A percentile compares a stretch with the other conserved stretches of the same genome.
Conservation (phyloP, 2,113 vertebrate genomes). For the Cygnus atratus region DNA sequence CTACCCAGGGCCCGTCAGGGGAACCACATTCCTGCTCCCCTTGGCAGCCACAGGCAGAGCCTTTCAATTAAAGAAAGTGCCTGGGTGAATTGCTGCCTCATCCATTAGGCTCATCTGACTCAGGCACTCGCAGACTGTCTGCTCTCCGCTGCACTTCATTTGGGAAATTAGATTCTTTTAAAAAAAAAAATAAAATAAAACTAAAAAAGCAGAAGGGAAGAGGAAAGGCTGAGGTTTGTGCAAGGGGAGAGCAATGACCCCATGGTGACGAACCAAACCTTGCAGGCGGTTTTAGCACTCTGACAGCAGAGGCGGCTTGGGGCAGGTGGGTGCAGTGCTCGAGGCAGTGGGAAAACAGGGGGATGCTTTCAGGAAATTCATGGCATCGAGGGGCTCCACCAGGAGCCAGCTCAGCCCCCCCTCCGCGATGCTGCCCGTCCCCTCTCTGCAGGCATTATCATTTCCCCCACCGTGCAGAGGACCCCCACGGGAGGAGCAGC, state of each 20-base stretch:
- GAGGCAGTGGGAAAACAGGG: neutral
- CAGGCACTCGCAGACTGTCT: neutral
- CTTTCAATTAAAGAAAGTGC: constrained; percentile 69
- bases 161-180: neutral
- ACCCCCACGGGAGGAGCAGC: accelerated
- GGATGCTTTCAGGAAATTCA: neutral
- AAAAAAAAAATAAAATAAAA: neutral
- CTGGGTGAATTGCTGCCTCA: neutral
- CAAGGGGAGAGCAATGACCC: neutral
- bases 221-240: neutral
- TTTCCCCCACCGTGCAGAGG: neutral
- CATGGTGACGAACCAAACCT: neutral
- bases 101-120: constrained; percentile 59
- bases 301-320: neutral
- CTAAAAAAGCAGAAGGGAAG: neutral
- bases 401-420: neutral
- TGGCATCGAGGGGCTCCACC: no score
- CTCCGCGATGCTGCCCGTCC: neutral
- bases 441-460: accelerated
- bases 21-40: neutral
- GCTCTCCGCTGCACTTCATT: neutral
- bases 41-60: constrained; percentile 21
- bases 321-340: accelerated
- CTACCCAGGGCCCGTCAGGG: neutral
- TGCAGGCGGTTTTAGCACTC: neutral